Evolutionary conservation across 1,140 invertebrate genomes (phyloP), one percentile per base, ranked within the genome.

Genomic region (Tyrophagus putrescentiae): DNA sequence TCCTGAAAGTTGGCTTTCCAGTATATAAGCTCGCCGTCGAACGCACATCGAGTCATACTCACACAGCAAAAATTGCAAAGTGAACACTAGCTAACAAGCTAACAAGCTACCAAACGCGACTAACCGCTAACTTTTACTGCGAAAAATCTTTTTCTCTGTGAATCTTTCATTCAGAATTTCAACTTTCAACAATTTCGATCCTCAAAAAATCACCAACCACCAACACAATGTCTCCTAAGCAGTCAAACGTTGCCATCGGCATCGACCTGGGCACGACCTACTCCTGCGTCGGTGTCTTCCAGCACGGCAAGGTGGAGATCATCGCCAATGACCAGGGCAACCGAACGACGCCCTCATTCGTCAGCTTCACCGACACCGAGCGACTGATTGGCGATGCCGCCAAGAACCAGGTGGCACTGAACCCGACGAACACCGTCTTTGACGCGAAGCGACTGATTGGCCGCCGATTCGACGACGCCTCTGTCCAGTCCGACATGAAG

Each of bases 281-380:
- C 63, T 76, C 74, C 5, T 77, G 75, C 63, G 74, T 76, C n/a
- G 77, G 76, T 44, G 77, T 80, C 2, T 80, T 79, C 65, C 72
- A 75, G 62, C 67, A 80, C 70, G 85, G 90, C 68, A 94, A 93
- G 75, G 91, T 96, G 56, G 91, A 96, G 91, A 97, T 98, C 65
- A 97, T 97, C 67, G 91, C 92, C 63, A 97, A 98, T 69, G 93
- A 98, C 72, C 92, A 96, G 74, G 92, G 91, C 70, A 97, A 97
- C 77, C 78, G 92, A 68, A 97, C 92, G 33, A 97, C 93, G 60
- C 93, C 93, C 56, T 90, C 85, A 61, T 96, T 95, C 79, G 92
- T 97, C 42, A 91, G 90, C 60, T 96, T 97, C 77, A 95, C 89
- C 54, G 92, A 96, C 69, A 91, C 85, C 5, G 92, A 96, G 73